A percentile compares a stretch with the other conserved stretches of the same genome.
These are phyloP conservation scores for Zelleria hepariella DNA, from an alignment of 2,888 invertebrate genomes.

Conservation along the genomic window DNA sequence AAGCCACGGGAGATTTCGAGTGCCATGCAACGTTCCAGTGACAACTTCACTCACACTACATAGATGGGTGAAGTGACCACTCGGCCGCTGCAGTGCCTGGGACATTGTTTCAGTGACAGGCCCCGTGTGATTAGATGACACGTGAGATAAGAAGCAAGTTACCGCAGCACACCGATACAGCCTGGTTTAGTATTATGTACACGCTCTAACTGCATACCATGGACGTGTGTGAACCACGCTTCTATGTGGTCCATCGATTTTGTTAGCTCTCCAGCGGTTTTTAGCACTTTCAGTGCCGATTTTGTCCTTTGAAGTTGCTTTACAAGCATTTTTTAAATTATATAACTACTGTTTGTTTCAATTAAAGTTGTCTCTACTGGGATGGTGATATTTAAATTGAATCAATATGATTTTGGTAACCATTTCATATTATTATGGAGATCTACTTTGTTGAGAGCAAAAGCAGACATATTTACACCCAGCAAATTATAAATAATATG, in stretches of 20 bases:
- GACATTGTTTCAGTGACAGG: not conserved
- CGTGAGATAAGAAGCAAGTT: conserved; percentile 4
- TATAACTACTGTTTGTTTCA: not conserved
- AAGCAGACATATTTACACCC: conserved; percentile 8
- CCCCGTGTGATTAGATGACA: not conserved
- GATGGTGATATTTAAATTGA: not conserved
- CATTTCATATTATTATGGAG: not conserved
- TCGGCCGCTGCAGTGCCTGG: too few relatives aligned
- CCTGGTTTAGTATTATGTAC: not conserved
- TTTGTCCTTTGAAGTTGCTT: not conserved
- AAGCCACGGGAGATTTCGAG: too few relatives aligned
- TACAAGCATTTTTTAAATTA: not conserved
- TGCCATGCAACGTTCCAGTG: too few relatives aligned
- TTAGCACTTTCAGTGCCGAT: not conserved
- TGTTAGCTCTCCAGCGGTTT: not conserved
- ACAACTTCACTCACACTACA: too few relatives aligned
- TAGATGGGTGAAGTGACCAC: too few relatives aligned
- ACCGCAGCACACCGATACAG: not conserved
- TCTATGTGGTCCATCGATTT: not conserved
- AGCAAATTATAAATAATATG: conserved; percentile 34
- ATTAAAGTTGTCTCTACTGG: not conserved
- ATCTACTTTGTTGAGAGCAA: not conserved
- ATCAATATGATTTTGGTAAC: not conserved
- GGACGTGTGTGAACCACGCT: not conserved
- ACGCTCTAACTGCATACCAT: not conserved